Conservation (phyloP, 2,888 invertebrate species). For the Lasioglossum malachurum region DNA sequence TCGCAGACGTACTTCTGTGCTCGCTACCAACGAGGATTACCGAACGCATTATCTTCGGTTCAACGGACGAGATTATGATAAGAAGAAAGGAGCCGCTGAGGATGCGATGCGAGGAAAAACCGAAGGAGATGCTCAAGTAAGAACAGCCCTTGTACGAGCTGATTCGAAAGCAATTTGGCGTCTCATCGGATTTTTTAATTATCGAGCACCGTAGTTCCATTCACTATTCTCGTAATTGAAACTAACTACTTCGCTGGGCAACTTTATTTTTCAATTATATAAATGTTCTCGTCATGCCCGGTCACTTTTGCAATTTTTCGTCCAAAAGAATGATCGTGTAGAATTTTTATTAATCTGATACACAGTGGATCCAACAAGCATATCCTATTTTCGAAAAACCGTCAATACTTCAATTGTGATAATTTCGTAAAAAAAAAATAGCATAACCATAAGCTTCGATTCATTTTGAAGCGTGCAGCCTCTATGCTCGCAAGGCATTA, state of each 20-base stretch:
- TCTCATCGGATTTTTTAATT: slow-evolving; percentile 1
- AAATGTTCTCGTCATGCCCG: too few relatives aligned
- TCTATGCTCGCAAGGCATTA: too few relatives aligned
- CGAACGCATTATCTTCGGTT: slow-evolving; percentile 34
- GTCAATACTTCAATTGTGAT: too few relatives aligned
- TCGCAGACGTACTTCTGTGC: slow-evolving; percentile 19
- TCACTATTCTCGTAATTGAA: neutral
- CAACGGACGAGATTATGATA: slow-evolving; percentile 32
- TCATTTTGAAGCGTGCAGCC: too few relatives aligned
- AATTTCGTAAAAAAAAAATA: too few relatives aligned
- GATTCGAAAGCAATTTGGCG: slow-evolving; percentile 5
- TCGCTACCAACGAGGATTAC: slow-evolving; percentile 28
- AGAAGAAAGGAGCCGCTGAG: slow-evolving; percentile 39
- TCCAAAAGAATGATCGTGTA: too few relatives aligned
- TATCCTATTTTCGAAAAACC: too few relatives aligned
- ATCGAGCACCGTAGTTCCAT: neutral
- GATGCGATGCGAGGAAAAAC: slow-evolving; percentile 73
- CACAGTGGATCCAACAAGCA: too few relatives aligned
- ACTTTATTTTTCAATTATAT: neutral
- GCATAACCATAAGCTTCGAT: too few relatives aligned
- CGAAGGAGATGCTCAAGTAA: slow-evolving; percentile 69
- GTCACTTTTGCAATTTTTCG: too few relatives aligned
- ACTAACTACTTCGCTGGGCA: neutral
- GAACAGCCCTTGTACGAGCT: neutral
- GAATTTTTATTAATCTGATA: too few relatives aligned